Evolutionary conservation across 2,888 invertebrate species (phyloP), one percentile per base, ranked within the genome.

Genomic region (Salticus scenicus): DNA sequence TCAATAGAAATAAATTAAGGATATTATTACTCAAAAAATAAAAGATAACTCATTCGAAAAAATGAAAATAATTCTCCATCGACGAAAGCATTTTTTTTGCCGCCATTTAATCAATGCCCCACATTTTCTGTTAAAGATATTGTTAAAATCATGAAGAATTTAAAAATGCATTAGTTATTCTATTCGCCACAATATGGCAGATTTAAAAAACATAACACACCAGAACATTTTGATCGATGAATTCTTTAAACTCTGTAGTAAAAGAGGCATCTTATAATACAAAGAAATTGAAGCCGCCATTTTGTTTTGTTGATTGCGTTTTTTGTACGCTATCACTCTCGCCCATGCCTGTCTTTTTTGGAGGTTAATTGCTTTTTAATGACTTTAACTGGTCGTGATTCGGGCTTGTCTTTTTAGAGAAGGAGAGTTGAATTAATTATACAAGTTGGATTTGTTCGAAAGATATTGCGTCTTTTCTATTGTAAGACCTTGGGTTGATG

Each of bases 361-460:
- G 57, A 57, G 57, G 57, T 57, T 57, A 57, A 57, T 57, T 57
- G 57, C 57, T 57, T 57, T 57, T 57, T 57, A 57, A 57, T 57
- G 57, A 57, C 57, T 57, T 57, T 57, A 24, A 57, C 57, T 57
- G 24, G 57, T 24, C 24, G 24, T 24, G 57, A 57, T 57, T 57
- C 24, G 24, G 57, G 24, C 24, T 57, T 4, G 57, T 57, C 24
- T 57, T 20, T n/a, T 57, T 57, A 5, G 20, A 5, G 57, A 24
- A 57, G 12, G 24, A 57, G 24, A 24, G 20, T 57, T 17, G 57
- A 57, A 57, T 57, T 57, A 57, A 57, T 57, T 57, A 57, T 17
- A 14, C 17, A 24, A 24, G 20, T 57, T 57, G 57, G 17, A 4
- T 17, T 5, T 10, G 37, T 37, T 47, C 17, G 42, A 17, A 37